These are phyloP conservation scores for Drosophila lowei DNA, from an alignment of 1,140 invertebrate genomes.

Conservation along the genomic window DNA sequence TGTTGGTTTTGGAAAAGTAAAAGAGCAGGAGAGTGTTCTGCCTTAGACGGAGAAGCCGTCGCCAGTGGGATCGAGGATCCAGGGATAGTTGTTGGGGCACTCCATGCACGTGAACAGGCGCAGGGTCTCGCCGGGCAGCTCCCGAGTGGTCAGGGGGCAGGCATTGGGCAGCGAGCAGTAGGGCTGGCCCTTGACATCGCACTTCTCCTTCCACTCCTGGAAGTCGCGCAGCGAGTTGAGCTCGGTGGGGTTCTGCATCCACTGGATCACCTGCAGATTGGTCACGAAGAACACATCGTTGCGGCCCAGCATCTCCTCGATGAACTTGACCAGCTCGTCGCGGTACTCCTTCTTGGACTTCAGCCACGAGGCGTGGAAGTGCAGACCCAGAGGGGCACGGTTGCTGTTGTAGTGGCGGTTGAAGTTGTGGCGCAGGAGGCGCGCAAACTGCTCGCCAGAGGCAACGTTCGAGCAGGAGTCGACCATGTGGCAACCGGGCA, in stretches of 20 bases:
- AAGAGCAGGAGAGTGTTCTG: conserved; percentile 15
- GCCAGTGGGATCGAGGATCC: conserved; percentile 96
- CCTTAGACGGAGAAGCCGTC: conserved; percentile 93
- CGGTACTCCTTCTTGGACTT: conserved; percentile 97
- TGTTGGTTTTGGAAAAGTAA: conserved; percentile 55
- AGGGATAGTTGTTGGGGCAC: conserved; percentile 97
- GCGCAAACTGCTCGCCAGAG: conserved; percentile 93
- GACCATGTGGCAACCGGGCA: conserved; percentile 96
- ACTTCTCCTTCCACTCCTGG: conserved; percentile 97
- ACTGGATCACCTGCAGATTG: conserved; percentile 96
- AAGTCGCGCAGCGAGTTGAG: conserved; percentile 93
- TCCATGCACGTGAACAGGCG: conserved; percentile 97
- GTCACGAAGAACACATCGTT: conserved; percentile 98
- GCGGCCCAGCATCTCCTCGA: conserved; percentile 94
- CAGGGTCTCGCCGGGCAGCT: conserved; percentile 95
- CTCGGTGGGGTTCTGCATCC: conserved; percentile 98
- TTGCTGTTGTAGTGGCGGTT: conserved; percentile 96
- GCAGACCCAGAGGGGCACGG: conserved; percentile 95
- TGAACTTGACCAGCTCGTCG: conserved; percentile 95
- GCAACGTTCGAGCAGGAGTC: conserved; percentile 97
- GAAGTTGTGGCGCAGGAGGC: conserved; percentile 96
- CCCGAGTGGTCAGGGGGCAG: conserved; percentile 93
- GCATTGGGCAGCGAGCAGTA: conserved; percentile 96
- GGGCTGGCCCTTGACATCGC: conserved; percentile 96
- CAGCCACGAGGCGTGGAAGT: conserved; percentile 97